Evolutionary conservation across 2,888 invertebrate species (phyloP).

Genomic region (Athripsodes cinereus): DNA sequence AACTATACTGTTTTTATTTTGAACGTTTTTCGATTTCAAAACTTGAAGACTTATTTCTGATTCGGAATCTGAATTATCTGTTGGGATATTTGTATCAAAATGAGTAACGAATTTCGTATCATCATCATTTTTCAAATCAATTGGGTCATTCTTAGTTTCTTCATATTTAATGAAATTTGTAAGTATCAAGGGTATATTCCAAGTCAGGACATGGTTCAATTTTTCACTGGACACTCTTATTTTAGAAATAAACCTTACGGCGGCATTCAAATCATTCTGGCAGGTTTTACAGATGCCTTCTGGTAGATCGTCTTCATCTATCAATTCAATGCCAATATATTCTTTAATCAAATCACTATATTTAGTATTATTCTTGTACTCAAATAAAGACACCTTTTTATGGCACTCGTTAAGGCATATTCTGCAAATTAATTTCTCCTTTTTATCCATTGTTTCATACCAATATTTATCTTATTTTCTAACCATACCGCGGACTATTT

Average conservation of each 20-base stretch:
- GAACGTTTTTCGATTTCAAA: background rate
- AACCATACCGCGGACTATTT: too few species aligned
- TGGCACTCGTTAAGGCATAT: background rate
- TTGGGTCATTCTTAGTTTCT: background rate
- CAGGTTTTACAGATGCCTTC: conserved; percentile 3
- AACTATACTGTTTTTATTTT: background rate
- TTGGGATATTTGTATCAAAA: background rate
- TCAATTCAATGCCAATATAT: conserved; percentile 1
- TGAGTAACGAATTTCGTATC: background rate
- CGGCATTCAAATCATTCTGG: background rate
- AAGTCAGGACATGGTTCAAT: background rate
- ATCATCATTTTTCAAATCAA: background rate
- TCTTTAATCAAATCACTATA: conserved; percentile 8
- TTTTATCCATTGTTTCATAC: background rate
- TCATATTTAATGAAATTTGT: background rate
- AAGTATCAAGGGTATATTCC: conserved; percentile 8
- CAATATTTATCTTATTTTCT: too few species aligned
- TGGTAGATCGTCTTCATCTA: background rate
- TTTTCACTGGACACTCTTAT: conserved; percentile 1
- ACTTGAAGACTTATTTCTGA: conserved; percentile 6
- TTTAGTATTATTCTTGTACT: background rate
- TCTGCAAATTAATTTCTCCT: background rate
- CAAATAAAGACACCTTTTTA: background rate
- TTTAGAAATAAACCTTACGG: conserved; percentile 6
- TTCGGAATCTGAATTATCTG: background rate